phyloP scores from a whole-genome alignment of 2,113 vertebrate species.

The Ploceus nigricollis region DNA sequence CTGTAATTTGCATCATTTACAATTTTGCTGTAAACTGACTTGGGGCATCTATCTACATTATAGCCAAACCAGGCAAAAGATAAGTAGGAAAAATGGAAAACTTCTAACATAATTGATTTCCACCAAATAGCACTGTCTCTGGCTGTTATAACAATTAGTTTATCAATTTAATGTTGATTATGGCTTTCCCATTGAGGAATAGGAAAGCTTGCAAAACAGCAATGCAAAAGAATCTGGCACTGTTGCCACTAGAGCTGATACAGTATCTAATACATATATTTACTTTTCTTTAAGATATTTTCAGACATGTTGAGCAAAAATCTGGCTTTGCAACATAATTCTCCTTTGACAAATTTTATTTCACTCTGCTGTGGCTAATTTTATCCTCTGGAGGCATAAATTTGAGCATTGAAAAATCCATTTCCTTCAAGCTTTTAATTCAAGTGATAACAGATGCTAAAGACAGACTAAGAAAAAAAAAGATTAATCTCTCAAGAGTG shows the following conservation, averaged over 20 bases:
- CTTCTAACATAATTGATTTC: constrained; percentile 21
- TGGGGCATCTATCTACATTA: constrained; percentile 26
- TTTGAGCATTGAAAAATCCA: background rate
- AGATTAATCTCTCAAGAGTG: background rate
- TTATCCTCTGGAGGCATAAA: background rate
- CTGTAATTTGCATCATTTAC: constrained; percentile 52
- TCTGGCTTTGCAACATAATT: background rate
- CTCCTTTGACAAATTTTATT: background rate
- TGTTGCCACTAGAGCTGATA: background rate
- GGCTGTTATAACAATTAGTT: constrained; percentile 42
- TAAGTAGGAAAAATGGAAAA: constrained; percentile 54
- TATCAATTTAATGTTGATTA: constrained; percentile 39
- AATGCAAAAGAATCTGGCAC: background rate
- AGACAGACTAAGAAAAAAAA: background rate
- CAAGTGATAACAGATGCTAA: background rate
- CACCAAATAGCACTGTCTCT: constrained; percentile 13
- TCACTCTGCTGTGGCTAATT: background rate
- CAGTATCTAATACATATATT: background rate
- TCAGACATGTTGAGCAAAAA: background rate
- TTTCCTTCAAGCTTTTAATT: background rate
- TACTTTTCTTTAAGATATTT: background rate
- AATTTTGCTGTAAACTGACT: constrained; percentile 11
- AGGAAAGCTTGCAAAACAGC: background rate
- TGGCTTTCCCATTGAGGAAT: background rate
- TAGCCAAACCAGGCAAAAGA: background rate